Conservation (phyloP, 2,888 invertebrate species). For the Chromoteleia sp. region DNA sequence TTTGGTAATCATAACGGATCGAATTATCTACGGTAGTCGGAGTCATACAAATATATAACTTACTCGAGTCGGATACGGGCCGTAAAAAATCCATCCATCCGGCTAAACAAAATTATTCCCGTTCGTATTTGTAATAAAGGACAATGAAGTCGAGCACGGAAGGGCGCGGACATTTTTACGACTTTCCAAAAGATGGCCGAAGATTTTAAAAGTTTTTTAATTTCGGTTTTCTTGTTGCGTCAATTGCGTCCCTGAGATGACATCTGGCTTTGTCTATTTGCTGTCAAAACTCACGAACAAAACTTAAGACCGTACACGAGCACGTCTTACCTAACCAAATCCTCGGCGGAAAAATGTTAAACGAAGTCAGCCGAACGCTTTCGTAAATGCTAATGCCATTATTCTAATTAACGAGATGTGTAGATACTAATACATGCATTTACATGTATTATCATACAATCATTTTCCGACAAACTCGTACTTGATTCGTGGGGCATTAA, state of each 20-base stretch:
- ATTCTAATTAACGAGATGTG: constrained; percentile 46
- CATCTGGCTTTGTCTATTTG: constrained; percentile 7
- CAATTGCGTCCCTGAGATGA: constrained; percentile 35
- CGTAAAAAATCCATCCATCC: constrained; percentile 41
- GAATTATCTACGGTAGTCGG: constrained; percentile 62
- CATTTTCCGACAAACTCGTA: constrained; percentile 18
- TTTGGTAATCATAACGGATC: constrained; percentile 52
- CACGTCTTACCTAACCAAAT: not conserved
- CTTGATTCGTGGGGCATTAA: constrained; percentile 42
- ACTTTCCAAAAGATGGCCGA: constrained; percentile 38
- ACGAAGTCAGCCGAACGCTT: constrained; percentile 22
- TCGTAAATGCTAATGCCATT: constrained; percentile 38
- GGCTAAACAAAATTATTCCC: constrained; percentile 16
- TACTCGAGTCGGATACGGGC: constrained; percentile 31
- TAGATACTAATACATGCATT: constrained; percentile 38
- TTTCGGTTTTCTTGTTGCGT: constrained; percentile 3
- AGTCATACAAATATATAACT: constrained; percentile 54
- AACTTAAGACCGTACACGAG: constrained; percentile 30
- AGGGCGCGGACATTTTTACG: constrained; percentile 34
- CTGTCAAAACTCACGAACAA: constrained; percentile 19
- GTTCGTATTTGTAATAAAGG: not conserved
- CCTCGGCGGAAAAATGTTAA: constrained; percentile 3
- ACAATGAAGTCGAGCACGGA: constrained; percentile 1
- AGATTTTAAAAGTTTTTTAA: constrained; percentile 48
- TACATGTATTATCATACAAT: constrained; percentile 59